Evolutionary conservation across 2,888 invertebrate species (phyloP), one percentile per base, ranked within the genome.

Genomic region (Acrobasis consociella): DNA sequence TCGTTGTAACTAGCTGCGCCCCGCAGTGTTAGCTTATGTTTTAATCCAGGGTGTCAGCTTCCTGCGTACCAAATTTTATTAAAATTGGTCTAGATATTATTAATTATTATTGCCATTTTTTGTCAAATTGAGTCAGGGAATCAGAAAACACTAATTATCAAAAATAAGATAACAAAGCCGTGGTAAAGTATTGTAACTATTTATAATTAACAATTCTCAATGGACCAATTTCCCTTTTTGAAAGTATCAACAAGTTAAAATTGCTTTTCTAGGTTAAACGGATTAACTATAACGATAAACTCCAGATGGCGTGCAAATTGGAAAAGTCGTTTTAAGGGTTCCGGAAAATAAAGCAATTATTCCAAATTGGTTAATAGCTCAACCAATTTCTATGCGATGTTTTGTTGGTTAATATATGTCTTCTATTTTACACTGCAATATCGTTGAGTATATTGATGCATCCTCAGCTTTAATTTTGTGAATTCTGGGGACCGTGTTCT

Each of bases 271-370:
- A 55, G 53, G 53, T 55, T 38, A 55, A 55, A 38, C 38, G 53
- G 53, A 55, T 55, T 55, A 55, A 55, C 38, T 55, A 16, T 15
- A 10, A 38, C 38, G 53, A 38, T 55, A 55, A 55, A 38, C 38
- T 55, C 10, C 53, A 55, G 53, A 38, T 38, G 53, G 38, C 38
- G 53, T 13, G 38, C 37, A 15, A 55, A 38, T 55, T 38, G 38
- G 37, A 38, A 55, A 38, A 55, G 38, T 38, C 53, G 3, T 38
- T 39, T 38, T 16, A 55, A 15, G 15, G 38, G 53, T 9, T 38
- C 53, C n/a, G 53, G 53, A 15, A 55, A 55, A 52, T 46, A 52
- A 55, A 55, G 53, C 53, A 16, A 55, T 55, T 38, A 55, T 55
- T 55, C 38, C 10, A 1, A 38, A 55, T 37, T 38, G 15, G 15